These are phyloP conservation scores for Sardinella longiceps DNA, from an alignment of 2,797 vertebrate genomes.

Conservation along the genomic window DNA sequence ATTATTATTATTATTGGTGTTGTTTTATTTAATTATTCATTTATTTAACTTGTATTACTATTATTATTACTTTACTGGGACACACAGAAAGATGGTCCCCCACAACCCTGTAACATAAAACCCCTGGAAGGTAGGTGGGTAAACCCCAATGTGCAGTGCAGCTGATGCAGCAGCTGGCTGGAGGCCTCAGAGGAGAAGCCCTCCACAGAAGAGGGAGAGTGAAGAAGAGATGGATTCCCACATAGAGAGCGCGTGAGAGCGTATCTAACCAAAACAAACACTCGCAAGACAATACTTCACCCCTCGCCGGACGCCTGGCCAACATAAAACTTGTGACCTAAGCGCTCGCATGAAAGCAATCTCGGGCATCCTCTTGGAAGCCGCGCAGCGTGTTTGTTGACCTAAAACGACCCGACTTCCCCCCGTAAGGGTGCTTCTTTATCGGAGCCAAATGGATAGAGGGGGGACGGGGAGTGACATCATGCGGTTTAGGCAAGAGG, in stretches of 20 bases:
- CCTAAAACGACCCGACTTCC: constrained; percentile 76
- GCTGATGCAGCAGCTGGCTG: neutral
- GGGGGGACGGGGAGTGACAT: constrained; percentile 70
- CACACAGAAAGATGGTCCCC: neutral
- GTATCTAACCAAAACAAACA: constrained; percentile 77
- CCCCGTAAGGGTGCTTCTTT: constrained; percentile 65
- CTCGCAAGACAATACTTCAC: constrained; percentile 69
- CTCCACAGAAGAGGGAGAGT: constrained; percentile 40
- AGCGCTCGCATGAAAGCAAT: constrained; percentile 68
- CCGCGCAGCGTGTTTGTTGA: constrained; percentile 74
- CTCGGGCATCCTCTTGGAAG: constrained; percentile 71
- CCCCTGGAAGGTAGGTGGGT: neutral
- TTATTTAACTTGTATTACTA: too few species aligned
- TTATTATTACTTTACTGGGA: neutral
- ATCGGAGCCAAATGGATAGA: constrained; percentile 59
- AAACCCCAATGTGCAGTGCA: neutral
- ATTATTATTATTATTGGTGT: too few species aligned
- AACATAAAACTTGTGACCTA: constrained; percentile 64
- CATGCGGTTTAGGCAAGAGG: constrained; percentile 54
- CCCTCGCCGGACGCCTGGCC: constrained; percentile 70
- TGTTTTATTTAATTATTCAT: too few species aligned
- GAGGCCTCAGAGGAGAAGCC: constrained; percentile 36
- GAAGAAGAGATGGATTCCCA: constrained; percentile 60
- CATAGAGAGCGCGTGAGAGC: constrained; percentile 59
- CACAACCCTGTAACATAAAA: neutral